Base-by-base conservation (phyloP, 2,888 invertebrate species). In the Buathra laborator region DNA sequence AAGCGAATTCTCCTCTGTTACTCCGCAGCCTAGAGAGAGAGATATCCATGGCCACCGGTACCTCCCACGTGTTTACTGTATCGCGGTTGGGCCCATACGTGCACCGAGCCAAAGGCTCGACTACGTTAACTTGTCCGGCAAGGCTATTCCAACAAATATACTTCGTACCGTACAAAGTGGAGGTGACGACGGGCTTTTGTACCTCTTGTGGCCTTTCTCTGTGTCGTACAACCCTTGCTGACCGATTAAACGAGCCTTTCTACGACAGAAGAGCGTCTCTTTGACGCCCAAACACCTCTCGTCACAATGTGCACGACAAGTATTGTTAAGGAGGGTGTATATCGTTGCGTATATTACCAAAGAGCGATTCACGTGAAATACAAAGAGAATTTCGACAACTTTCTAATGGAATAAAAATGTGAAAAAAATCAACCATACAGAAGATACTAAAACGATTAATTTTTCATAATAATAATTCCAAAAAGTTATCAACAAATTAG, bases 81-180 rank as follows among this genome's bases (percentile, higher is more conserved):
- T 56, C 56, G 29, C 53, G 64, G 51, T 80, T 44, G n/a, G 14
- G 46, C 12, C 37, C 14, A n/a, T 74, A 64, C 74, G 51, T 62
- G 74, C 74, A 75, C 68, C 44, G 79, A 79, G 48, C 64, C 37
- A 43, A n/a, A 29, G 46, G 62, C 75, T 29, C 16, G 24, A 24
- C 37, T 37, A 37, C 37, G 37, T 24, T 32, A 59, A 19, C n/a
- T 37, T 51, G 29, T 64, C 32, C 48, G 19, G 19, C 12, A 7
- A 62, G 32, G 16, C 56, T 7, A 56, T 67, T 16, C 19, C 7
- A 24, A 19, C 9, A 12, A 7, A 43, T 16, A 48, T 10, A 66
- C 72, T 67, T 74, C n/a, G 74, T 44, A 24, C 32, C 2, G 56
- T 89, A 90, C 89, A 90, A 90, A 90, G 90, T 88, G 89, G 86